Conservation (phyloP, 2,113 vertebrate species). For the Cepphus grylle region DNA sequence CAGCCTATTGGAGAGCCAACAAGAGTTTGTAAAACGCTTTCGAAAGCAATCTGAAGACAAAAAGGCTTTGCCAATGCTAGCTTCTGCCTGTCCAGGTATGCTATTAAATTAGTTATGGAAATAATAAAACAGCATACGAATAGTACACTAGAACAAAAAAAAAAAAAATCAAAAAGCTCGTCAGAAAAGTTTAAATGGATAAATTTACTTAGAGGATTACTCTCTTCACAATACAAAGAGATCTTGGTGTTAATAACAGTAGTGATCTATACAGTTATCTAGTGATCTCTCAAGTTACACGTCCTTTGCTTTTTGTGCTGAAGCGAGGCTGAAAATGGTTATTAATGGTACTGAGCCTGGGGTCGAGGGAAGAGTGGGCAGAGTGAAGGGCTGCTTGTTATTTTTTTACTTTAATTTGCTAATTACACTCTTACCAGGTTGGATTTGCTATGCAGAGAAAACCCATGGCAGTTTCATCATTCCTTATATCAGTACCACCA, state of each 20-base stretch:
- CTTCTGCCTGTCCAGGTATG: conserved; percentile 93
- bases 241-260: not conserved
- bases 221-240: not conserved
- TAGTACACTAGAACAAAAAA: not conserved
- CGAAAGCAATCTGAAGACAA: conserved; percentile 71
- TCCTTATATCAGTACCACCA: conserved; percentile 88
- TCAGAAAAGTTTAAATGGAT: not conserved
- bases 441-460: conserved; percentile 98
- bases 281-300: rapidly evolving
- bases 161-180: not conserved
- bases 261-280: not conserved
- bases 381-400: rapidly evolving
- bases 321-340: not conserved
- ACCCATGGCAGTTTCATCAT: conserved; percentile 89
- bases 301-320: not conserved
- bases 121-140: not conserved
- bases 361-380: not conserved
- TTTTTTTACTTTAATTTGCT: not conserved
- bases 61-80: conserved; percentile 84
- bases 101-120: not conserved
- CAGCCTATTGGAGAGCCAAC: conserved; percentile 91
- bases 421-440: conserved; percentile 72
- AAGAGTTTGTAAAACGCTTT: conserved; percentile 89
- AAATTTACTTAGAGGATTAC: not conserved
- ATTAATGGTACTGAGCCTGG: not conserved